A percentile compares a stretch with the other conserved stretches of the same genome.
Evolutionary conservation across 2,113 vertebrate species (phyloP).

Genomic region (Tautogolabrus adspersus): DNA sequence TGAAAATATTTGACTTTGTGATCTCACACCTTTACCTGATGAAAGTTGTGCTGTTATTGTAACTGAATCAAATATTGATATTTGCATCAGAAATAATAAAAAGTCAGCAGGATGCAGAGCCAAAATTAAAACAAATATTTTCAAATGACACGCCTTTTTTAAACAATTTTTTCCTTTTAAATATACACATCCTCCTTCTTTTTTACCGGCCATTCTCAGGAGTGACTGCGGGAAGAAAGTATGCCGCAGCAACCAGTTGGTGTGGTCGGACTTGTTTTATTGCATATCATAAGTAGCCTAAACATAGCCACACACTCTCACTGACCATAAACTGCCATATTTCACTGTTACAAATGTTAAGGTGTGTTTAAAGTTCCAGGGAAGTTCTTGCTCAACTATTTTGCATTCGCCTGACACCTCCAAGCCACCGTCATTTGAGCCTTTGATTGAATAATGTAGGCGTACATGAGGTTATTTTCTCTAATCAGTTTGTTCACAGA

Average conservation of each 20-base stretch:
- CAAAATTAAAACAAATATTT: no score
- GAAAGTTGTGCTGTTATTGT: no score
- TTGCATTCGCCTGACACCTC: no score
- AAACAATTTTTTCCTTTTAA: no score
- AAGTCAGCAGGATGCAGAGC: no score
- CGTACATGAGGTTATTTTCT: constrained; percentile 2
- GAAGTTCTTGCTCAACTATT: background rate
- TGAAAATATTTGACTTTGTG: no score
- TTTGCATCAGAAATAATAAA: no score
- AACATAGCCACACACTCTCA: background rate
- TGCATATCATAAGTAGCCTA: background rate
- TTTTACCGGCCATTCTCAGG: constrained; percentile 5
- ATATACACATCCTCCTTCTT: no score
- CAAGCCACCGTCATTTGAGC: no score
- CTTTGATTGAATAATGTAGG: background rate
- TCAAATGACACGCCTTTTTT: no score
- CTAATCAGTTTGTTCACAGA: constrained; percentile 8
- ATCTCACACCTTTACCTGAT: no score
- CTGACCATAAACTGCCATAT: background rate
- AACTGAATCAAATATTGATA: no score
- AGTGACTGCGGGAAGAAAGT: constrained; percentile 21
- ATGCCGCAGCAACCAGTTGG: constrained; percentile 19
- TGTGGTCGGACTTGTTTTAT: constrained; percentile 41
- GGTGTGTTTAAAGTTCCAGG: background rate
- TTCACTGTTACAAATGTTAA: background rate